phyloP scores from a whole-genome alignment of 2,888 invertebrate genomes.

The Invenusta paracnida region DNA sequence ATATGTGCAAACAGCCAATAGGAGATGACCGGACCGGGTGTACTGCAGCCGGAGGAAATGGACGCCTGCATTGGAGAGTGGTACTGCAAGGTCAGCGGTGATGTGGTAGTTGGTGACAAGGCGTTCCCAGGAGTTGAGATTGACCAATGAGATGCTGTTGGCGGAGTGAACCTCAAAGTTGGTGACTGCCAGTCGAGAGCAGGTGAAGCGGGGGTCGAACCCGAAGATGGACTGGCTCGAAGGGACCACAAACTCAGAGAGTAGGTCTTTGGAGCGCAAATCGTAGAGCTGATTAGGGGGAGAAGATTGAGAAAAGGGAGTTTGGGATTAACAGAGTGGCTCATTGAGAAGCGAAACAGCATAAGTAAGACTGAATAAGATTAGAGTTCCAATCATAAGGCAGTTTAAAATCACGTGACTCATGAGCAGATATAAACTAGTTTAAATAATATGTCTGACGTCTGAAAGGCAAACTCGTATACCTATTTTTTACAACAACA shows the following conservation, averaged over 20 bases:
- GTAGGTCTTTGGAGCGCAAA: neutral
- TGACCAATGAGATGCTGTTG: slow-evolving; percentile 55
- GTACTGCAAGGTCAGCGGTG: neutral
- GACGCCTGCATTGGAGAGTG: too few relatives aligned
- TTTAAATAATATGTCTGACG: too few relatives aligned
- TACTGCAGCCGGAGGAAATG: slow-evolving; percentile 24
- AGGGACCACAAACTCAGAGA: neutral
- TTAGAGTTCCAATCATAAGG: too few relatives aligned
- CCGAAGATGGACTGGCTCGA: slow-evolving; percentile 53
- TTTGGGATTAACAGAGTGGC: too few relatives aligned
- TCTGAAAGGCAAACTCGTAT: too few relatives aligned
- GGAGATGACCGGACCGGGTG: slow-evolving; percentile 6
- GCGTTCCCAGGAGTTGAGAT: slow-evolving; percentile 52
- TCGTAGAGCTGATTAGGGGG: too few relatives aligned
- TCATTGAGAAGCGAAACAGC: too few relatives aligned
- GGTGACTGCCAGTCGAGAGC: slow-evolving; percentile 55
- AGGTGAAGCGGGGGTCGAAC: slow-evolving; percentile 57
- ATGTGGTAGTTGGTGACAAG: slow-evolving; percentile 53
- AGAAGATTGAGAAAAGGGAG: too few relatives aligned
- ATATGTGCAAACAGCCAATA: slow-evolving; percentile 1
- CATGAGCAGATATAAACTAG: too few relatives aligned
- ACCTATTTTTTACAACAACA: too few relatives aligned
- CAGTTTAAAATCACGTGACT: too few relatives aligned
- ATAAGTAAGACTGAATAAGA: too few relatives aligned
- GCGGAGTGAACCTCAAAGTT: slow-evolving; percentile 53